These are phyloP conservation scores for Melopsittacus undulatus DNA, from an alignment of 2,797 vertebrate species.

Conservation along the genomic window DNA sequence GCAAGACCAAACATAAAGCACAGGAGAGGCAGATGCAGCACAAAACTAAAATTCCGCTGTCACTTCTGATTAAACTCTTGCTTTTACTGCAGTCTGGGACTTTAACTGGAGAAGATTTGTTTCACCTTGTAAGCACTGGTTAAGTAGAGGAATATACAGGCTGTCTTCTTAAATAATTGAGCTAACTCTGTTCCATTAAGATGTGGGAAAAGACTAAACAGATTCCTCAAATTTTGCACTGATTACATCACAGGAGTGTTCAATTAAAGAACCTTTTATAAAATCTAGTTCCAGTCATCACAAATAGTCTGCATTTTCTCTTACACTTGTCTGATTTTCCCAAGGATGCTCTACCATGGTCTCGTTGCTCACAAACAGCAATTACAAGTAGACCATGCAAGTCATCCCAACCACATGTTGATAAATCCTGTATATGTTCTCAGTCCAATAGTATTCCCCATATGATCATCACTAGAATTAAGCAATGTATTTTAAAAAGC, in stretches of 20 bases:
- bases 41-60: not conserved
- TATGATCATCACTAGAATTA: not conserved
- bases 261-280: not conserved
- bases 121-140: not conserved
- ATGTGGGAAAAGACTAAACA: not conserved
- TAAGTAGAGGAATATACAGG: not conserved
- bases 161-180: slow-evolving; percentile 24
- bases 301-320: not conserved
- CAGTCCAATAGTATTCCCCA: not conserved
- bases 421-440: not conserved
- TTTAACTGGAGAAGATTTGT: not conserved
- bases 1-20: not conserved
- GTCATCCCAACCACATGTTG: not conserved
- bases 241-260: not conserved
- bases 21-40: not conserved
- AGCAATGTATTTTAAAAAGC: not conserved
- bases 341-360: not conserved
- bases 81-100: not conserved
- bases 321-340: not conserved
- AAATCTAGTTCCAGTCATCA: not conserved
- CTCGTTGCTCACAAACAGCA: not conserved
- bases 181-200: not conserved
- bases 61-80: not conserved
- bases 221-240: not conserved
- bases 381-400: not conserved